A percentile compares a stretch with the other conserved stretches of the same genome.
These are phyloP conservation scores for Drosophila ochracea DNA, from an alignment of 2,888 invertebrate species.

Conservation along the genomic window DNA sequence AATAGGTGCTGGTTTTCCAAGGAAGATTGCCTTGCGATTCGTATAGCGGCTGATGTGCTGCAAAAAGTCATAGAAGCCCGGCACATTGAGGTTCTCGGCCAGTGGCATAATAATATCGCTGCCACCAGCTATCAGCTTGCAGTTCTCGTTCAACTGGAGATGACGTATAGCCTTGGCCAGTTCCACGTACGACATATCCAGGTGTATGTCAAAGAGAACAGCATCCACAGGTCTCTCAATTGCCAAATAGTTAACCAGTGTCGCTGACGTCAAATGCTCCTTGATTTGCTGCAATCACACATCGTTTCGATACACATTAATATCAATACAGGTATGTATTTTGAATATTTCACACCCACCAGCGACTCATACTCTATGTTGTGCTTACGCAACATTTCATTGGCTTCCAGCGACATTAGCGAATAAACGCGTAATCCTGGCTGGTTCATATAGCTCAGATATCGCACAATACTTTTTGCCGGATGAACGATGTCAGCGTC, in stretches of 20 bases:
- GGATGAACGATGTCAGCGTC: conserved; percentile 85
- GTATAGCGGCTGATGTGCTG: conserved; percentile 74
- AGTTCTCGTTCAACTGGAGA: conserved; percentile 84
- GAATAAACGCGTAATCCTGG: conserved; percentile 85
- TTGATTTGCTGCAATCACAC: conserved; percentile 57
- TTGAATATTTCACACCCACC: conserved; percentile 66
- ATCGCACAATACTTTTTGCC: conserved; percentile 84
- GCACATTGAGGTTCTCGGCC: conserved; percentile 70
- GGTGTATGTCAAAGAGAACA: conserved; percentile 85
- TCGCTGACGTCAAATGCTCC: conserved; percentile 64
- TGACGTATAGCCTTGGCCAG: conserved; percentile 85
- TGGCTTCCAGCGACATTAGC: conserved; percentile 82
- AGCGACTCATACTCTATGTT: conserved; percentile 84
- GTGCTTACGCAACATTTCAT: conserved; percentile 81
- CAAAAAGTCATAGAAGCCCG: conserved; percentile 77
- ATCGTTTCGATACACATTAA: not conserved
- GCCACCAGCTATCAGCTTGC: conserved; percentile 84
- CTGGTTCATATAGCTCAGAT: conserved; percentile 84
- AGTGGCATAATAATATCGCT: conserved; percentile 82
- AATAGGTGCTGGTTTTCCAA: conserved; percentile 85
- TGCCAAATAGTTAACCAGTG: conserved; percentile 53
- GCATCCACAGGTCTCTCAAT: conserved; percentile 83
- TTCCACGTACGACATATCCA: conserved; percentile 84
- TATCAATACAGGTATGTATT: not conserved
- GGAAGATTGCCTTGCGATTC: conserved; percentile 80